Conservation (phyloP, 2,113 vertebrate genomes). For the Dendropsophus ebraccatus region DNA sequence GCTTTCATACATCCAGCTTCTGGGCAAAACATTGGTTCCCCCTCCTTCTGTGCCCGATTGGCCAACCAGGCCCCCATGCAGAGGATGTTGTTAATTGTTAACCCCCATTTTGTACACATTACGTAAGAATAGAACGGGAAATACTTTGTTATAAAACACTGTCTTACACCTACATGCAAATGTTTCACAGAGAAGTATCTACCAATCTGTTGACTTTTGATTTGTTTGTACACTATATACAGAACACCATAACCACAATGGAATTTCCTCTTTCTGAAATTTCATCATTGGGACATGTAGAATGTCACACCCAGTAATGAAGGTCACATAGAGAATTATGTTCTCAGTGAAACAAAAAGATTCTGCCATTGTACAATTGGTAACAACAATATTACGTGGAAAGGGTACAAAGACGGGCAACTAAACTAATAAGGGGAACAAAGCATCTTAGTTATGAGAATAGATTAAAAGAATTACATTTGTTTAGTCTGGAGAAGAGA, state of each 20-base stretch:
- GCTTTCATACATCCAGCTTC: too few species aligned
- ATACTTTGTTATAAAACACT: not conserved
- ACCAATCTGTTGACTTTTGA: not conserved
- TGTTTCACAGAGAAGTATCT: not conserved
- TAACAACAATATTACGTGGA: too few species aligned
- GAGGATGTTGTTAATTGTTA: too few species aligned
- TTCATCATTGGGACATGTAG: not conserved
- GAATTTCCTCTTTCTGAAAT: not conserved
- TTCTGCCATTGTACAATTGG: not conserved
- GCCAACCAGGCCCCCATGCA: too few species aligned
- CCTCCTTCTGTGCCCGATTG: too few species aligned
- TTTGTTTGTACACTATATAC: not conserved
- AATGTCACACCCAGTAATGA: not conserved
- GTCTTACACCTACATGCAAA: not conserved
- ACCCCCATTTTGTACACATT: too few species aligned
- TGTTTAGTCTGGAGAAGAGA: too few species aligned
- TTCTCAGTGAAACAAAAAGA: not conserved
- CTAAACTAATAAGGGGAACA: too few species aligned
- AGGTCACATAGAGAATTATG: not conserved
- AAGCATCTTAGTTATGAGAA: too few species aligned
- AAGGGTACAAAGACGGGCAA: too few species aligned
- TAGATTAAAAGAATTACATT: too few species aligned
- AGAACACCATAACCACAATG: not conserved
- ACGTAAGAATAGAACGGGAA: not conserved
- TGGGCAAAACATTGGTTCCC: too few species aligned